Evolutionary conservation across 2,888 invertebrate species (phyloP).

Genomic region (Mesochorus sp.): DNA sequence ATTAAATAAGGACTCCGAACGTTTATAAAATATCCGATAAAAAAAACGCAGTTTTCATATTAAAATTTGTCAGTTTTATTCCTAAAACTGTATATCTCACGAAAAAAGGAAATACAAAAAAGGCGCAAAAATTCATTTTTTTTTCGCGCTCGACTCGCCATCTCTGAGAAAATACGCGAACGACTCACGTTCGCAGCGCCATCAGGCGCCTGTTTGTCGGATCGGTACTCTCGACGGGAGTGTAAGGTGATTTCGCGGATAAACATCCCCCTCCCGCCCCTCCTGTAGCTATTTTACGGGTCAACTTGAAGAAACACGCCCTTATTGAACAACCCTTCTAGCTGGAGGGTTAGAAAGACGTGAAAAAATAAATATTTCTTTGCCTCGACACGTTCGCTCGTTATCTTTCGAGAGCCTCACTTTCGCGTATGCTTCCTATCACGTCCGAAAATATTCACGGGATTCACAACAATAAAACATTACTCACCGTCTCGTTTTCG

Average conservation of each 20-base stretch:
- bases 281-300: conserved; percentile 19
- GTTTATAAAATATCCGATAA: too few relatives aligned
- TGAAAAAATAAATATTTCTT: too few relatives aligned
- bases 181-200: conserved; percentile 51
- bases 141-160: conserved; percentile 35
- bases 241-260: conserved; percentile 59
- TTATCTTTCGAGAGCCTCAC: neutral
- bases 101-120: too few relatives aligned
- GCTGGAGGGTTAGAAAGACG: too few relatives aligned
- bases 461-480: conserved; percentile 34
- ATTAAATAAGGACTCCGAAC: too few relatives aligned
- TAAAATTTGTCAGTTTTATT: neutral
- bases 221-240: conserved; percentile 38
- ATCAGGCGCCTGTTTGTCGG: conserved; percentile 67
- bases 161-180: neutral
- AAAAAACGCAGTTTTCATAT: too few relatives aligned
- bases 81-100: neutral
- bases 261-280: conserved; percentile 54
- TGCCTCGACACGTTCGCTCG: neutral
- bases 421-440: neutral
- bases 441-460: conserved; percentile 20
- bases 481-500: conserved; percentile 79
- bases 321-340: conserved; percentile 59
- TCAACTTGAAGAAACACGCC: conserved; percentile 72
- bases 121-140: neutral